Evolutionary conservation across 2,797 vertebrate genomes (phyloP).

Genomic region (Pangasius macronema): DNA sequence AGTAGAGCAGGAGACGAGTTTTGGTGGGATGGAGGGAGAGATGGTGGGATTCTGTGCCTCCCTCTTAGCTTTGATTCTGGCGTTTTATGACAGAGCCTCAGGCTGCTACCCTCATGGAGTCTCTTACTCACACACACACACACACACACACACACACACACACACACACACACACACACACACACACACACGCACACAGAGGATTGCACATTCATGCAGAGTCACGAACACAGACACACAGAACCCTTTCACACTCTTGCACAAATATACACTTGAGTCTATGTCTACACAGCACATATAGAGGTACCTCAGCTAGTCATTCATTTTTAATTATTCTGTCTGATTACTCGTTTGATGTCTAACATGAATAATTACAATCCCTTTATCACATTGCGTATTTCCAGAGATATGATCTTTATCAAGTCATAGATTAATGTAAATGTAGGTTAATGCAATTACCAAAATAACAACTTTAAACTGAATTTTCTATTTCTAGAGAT

Average conservation of each 20-base stretch:
- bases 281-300: slow-evolving; percentile 33
- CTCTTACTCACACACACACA: slow-evolving; percentile 55
- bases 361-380: slow-evolving; percentile 14
- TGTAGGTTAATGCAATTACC: neutral
- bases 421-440: slow-evolving; percentile 4
- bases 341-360: slow-evolving; percentile 31
- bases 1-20: neutral
- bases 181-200: slow-evolving; percentile 25
- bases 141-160: slow-evolving; percentile 25
- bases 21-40: slow-evolving; percentile 61
- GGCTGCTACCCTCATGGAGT: slow-evolving; percentile 70
- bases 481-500: neutral
- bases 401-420: neutral
- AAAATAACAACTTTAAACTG: neutral
- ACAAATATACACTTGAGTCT: slow-evolving; percentile 47
- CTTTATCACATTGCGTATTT: slow-evolving; percentile 5
- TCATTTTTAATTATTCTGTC: slow-evolving; percentile 45
- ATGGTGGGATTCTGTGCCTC: slow-evolving; percentile 55
- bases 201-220: slow-evolving; percentile 37
- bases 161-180: slow-evolving; percentile 18
- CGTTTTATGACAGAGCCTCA: slow-evolving; percentile 78
- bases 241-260: slow-evolving; percentile 17
- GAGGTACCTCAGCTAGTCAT: slow-evolving; percentile 24
- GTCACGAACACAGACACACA: slow-evolving; percentile 35
- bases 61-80: slow-evolving; percentile 76